Evolutionary conservation across 2,888 invertebrate genomes (phyloP), one percentile per base, ranked within the genome.

Genomic region (Campaea margaritaria): DNA sequence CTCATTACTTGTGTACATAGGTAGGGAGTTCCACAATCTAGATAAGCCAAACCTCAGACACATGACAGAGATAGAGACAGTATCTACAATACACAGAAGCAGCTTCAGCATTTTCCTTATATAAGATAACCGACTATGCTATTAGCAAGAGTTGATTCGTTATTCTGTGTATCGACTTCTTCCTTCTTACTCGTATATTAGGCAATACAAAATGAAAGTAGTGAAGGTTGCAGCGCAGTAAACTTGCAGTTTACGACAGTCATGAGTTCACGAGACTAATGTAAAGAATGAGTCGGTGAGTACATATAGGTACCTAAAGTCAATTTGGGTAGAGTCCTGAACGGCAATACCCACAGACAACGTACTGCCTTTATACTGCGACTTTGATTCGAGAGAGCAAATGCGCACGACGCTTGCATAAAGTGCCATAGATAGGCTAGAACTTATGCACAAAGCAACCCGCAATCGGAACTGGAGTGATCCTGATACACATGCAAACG

Each of bases 401-500:
- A 74, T 72, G 70, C 64, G 70, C 70, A 70, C 67, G 64, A 62
- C 72, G 71, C 67, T 75, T 58, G 70, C 70, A 64, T 75, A 72
- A 73, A 77, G 73, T 73, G 73, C 76, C 72, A 74, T 69, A 72
- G 71, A 70, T 72, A 64, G 66, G 62, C 68, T 74, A 70, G 69
- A 79, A 76, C 71, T 76, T 78, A 73, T 74, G 75, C 72, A 74
- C 72, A 76, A 77, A 76, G 75, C 69, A 73, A 70, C 63, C 72
- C 73, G 70, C 72, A 73, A 75, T 73, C 72, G 65, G 65, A 77
- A 72, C 73, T 68, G 63, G 69, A 74, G 73, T 72, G 72, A 73
- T 76, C 72, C 76, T 73, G 69, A 74, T 74, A 70, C 68, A 73
- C 65, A 74, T 70, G 73, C 70, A 67, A 65, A 67, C 60, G 52